phyloP scores from a whole-genome alignment of 2,888 invertebrate genomes.

The Cotesia congregata region DNA sequence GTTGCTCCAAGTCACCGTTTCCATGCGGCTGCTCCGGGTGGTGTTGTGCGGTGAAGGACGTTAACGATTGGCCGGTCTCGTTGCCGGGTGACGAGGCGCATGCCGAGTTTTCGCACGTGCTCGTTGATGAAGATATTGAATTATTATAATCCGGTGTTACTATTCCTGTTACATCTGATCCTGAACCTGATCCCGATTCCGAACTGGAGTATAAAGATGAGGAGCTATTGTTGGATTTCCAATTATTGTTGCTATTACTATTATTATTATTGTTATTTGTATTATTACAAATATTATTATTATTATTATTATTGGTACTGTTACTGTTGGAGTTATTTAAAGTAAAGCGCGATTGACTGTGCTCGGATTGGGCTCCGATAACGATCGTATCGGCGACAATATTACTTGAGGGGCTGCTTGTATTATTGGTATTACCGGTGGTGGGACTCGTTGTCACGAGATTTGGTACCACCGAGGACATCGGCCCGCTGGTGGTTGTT shows the following conservation, averaged over 20 bases:
- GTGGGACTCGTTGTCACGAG: conserved; percentile 29
- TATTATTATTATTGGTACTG: conserved; percentile 14
- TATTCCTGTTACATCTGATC: neutral
- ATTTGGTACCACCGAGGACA: conserved; percentile 28
- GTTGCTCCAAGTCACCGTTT: conserved; percentile 28
- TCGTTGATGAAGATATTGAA: conserved; percentile 30
- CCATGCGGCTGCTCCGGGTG: conserved; percentile 28
- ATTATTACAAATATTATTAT: conserved; percentile 1
- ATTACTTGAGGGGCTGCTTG: conserved; percentile 24
- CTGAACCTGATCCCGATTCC: no score
- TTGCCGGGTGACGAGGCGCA: conserved; percentile 40
- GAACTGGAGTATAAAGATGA: neutral
- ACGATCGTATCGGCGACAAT: conserved; percentile 15
- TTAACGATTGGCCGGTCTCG: conserved; percentile 37
- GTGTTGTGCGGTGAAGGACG: conserved; percentile 18
- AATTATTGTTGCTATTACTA: conserved; percentile 5
- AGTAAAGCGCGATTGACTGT: conserved; percentile 21
- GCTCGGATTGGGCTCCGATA: conserved; percentile 1
- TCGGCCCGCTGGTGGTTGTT: conserved; percentile 31
- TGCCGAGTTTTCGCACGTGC: conserved; percentile 39
- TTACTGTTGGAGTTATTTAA: conserved; percentile 33
- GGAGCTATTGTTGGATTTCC: conserved; percentile 1
- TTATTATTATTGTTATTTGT: neutral
- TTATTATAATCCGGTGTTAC: conserved; percentile 10
- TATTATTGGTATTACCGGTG: conserved; percentile 4